phyloP scores from a whole-genome alignment of 2,113 vertebrate species.

The Heterochromis multidens region DNA sequence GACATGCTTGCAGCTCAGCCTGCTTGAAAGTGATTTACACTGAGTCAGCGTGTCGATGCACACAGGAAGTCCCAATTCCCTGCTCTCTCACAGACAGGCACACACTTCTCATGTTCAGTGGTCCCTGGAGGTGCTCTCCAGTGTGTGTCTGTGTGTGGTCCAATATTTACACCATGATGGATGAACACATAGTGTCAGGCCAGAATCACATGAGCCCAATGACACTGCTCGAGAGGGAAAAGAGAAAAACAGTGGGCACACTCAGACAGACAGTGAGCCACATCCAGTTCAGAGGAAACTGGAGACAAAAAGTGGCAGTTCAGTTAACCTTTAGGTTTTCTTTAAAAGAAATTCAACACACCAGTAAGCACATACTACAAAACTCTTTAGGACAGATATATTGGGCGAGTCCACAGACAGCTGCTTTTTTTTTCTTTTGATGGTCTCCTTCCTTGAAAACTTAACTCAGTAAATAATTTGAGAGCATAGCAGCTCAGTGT shows the following conservation, averaged over 20 bases:
- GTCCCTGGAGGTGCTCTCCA: constrained; percentile 32
- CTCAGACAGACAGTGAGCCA: not conserved
- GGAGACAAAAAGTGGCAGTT: not conserved
- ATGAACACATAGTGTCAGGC: not conserved
- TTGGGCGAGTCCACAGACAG: not conserved
- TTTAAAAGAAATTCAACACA: not conserved
- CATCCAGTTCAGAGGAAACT: not conserved
- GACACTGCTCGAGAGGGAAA: not conserved
- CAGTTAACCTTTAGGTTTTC: not conserved
- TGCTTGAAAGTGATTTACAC: constrained; percentile 30
- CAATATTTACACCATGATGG: constrained; percentile 12
- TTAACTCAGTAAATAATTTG: not conserved
- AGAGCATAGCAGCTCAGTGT: too few relatives aligned
- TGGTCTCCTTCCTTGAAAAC: not conserved
- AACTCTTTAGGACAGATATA: not conserved
- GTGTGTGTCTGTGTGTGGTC: constrained; percentile 4
- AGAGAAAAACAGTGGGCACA: not conserved
- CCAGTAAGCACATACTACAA: not conserved
- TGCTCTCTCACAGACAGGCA: constrained; percentile 38
- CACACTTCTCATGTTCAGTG: constrained; percentile 20
- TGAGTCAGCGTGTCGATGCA: constrained; percentile 24
- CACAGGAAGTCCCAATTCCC: constrained; percentile 64
- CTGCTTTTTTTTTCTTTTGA: not conserved
- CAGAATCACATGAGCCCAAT: not conserved
- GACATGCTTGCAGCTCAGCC: not conserved